Evolutionary conservation across 2,113 vertebrate genomes (phyloP).

Genomic region (Engraulis encrasicolus): DNA sequence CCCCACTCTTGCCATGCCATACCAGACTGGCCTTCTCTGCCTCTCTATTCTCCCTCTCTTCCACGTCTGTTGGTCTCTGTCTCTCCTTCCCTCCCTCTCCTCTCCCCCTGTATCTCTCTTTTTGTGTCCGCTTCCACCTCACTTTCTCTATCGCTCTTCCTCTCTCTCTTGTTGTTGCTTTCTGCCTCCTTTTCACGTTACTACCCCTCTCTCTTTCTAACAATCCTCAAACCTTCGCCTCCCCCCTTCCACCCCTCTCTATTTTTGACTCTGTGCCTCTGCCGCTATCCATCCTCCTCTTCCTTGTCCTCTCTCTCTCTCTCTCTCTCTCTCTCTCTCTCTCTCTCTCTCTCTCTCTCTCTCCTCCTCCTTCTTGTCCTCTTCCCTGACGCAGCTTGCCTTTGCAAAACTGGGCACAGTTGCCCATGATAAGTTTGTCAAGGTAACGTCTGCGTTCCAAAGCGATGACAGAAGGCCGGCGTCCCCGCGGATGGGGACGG

Average conservation of each 20-base stretch:
- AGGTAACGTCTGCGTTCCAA: slow-evolving; percentile 54
- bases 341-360: not conserved
- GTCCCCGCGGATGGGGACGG: slow-evolving; percentile 35
- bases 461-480: slow-evolving; percentile 43
- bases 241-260: not conserved
- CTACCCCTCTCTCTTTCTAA: slow-evolving; percentile 24
- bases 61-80: too few relatives aligned
- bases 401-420: slow-evolving; percentile 11
- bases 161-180: not conserved
- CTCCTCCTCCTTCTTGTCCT: not conserved
- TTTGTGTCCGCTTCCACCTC: slow-evolving; percentile 16
- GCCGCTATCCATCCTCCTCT: not conserved
- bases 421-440: slow-evolving; percentile 69
- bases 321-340: slow-evolving; percentile 3
- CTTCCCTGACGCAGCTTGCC: not conserved
- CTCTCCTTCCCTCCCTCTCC: too few relatives aligned
- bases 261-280: slow-evolving; percentile 44
- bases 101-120: too few relatives aligned
- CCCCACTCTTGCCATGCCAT: too few relatives aligned
- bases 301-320: not conserved
- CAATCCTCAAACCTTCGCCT: not conserved
- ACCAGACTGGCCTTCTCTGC: too few relatives aligned
- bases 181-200: too few relatives aligned
- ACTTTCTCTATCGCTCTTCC: not conserved
- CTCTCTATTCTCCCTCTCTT: too few relatives aligned